Evolutionary conservation across 2,113 vertebrate genomes (phyloP).

Genomic region (Caretta caretta): DNA sequence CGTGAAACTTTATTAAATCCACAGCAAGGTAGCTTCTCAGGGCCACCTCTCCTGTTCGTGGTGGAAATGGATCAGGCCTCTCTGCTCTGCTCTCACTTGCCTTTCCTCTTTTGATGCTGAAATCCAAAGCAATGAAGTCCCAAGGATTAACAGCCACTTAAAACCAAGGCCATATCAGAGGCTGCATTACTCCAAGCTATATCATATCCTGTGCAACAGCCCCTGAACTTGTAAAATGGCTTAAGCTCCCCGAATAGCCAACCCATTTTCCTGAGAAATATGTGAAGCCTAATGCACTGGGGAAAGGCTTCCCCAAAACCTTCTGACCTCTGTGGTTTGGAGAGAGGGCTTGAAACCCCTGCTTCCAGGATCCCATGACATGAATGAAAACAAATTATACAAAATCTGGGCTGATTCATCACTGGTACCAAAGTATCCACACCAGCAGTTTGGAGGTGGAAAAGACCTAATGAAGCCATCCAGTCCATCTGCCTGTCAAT

Average conservation of each 20-base stretch:
- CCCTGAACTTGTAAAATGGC: background rate
- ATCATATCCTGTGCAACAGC: background rate
- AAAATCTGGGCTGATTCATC: background rate
- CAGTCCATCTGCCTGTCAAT: background rate
- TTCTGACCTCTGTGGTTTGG: background rate
- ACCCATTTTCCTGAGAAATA: background rate
- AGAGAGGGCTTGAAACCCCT: background rate
- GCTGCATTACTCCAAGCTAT: background rate
- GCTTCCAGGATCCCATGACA: background rate
- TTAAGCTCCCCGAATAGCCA: background rate
- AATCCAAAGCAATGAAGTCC: background rate
- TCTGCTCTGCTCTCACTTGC: background rate
- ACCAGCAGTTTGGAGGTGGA: background rate
- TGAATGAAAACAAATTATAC: background rate
- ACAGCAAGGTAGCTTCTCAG: background rate
- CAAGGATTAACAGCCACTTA: background rate
- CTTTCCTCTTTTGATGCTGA: background rate
- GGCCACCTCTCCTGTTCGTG: background rate
- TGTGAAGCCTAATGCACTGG: background rate
- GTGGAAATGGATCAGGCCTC: background rate
- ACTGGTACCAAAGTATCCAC: background rate
- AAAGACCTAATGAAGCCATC: background rate
- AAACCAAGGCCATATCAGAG: background rate
- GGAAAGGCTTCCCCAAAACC: background rate
- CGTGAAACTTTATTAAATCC: background rate